Evolutionary conservation across 2,113 vertebrate genomes (phyloP), one percentile per base, ranked within the genome.

Genomic region (Laticauda laticaudata): DNA sequence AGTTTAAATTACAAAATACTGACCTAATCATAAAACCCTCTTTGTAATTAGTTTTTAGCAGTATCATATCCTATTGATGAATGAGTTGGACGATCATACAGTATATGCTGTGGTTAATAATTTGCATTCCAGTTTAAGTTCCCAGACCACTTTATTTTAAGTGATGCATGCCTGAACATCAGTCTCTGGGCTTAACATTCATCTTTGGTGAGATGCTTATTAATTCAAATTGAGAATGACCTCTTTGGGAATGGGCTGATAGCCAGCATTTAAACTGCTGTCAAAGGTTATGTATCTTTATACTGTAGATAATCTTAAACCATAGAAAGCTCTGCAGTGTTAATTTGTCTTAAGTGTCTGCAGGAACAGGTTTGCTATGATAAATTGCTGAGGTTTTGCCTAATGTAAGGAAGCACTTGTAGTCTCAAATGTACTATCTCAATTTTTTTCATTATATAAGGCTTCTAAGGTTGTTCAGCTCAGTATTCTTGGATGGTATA

Each of bases 351-450:
- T 87, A 45, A 21, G 59, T 18, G 55, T 93, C 87, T 87, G 56
- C 29, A 90, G 53, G 21, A 64, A 85, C n/a, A 64, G 57, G 39
- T 87, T 93, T 90, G 75, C 39, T 12, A 48, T 43, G 48, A 87
- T 93, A 85, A 93, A 64, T 93, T 15, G 26, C 89, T 15, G 61
- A 87, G 92, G n/a, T 43, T 87, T 90, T 45, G 7, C n/a, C 56
- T 23, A 54, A 29, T 61, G n/a, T 90, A 90, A 43, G 7, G 55
- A 54, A 93, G 75, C 48, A 26, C 55, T 59, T 61, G 15, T 86
- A 89, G 26, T 54, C 24, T 21, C 6, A 24, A 93, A 57, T 34
- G 54, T 54, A 48, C 55, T 89, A 34, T 10, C 64, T 85, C 93
- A 61, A 45, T 56, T 54, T 69, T 29, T 57, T 8, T 57, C 6